Base-by-base conservation (phyloP, 2,797 vertebrate genomes). In the Pelodytes ibericus region DNA sequence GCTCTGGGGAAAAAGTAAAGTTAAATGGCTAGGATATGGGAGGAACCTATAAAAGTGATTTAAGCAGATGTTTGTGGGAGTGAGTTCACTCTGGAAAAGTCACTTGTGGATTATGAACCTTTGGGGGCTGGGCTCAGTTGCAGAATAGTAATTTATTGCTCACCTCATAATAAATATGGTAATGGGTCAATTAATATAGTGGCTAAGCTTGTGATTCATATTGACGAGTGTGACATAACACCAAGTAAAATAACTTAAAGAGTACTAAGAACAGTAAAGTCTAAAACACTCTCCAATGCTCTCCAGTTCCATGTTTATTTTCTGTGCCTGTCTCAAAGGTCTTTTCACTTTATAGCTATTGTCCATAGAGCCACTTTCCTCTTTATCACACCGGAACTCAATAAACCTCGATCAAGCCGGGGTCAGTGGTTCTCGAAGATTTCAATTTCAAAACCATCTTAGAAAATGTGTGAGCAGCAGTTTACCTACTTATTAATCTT, bases 41-140 rank as follows among this genome's bases (percentile, higher is more conserved):
- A 70, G 74, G 59, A 76, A 61, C 53, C 56, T 51, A 51, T 72
- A 67, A 39, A 72, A 72, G 69, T 60, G 51, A 67, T 60, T 72
- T 36, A 51, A 60, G 70, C 69, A 78, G 69, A 72, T 78, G 75
- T 78, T 78, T 78, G 75, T 78, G 70, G 75, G 75, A 67, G 69
- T 78, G 56, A 60, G 47, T 65, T n/a, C 47, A 44, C 56, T 61
- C 61, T 65, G 30, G 16, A 65, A 66, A 20, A 72, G 56, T 60
- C 75, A 72, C 75, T 78, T 78, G 75, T 72, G 75, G 39, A 72
- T 72, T 72, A 78, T 72, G 64, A 77, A 78, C 51, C 27, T 68
- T 13, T 36, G 57, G 47, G 29, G 39, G 69, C 41, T 65, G 61
- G 60, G 36, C 36, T 18, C 63, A 67, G 56, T 66, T 72, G 5